Conservation (phyloP, 1,140 invertebrate genomes). For the Paraescarpia echinospica region DNA sequence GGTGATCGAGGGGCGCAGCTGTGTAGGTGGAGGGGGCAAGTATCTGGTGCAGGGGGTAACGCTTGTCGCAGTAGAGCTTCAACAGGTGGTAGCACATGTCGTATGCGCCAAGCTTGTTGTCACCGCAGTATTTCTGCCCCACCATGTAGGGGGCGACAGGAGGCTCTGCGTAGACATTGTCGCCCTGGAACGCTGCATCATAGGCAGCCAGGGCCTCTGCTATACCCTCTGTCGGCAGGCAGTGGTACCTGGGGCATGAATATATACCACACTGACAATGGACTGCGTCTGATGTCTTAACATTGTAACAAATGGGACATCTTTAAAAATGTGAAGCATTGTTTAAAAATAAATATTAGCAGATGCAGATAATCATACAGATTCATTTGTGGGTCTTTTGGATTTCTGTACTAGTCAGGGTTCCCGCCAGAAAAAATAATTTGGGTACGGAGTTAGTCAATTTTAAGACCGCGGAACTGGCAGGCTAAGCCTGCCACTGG, state of each 20-base stretch:
- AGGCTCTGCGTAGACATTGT: constrained; percentile 60
- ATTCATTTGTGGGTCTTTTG: no score
- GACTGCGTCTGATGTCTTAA: no score
- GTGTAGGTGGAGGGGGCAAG: constrained; percentile 78
- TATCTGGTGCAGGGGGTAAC: constrained; percentile 69
- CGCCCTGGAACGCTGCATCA: constrained; percentile 65
- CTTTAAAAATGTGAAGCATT: no score
- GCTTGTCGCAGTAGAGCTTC: constrained; percentile 66
- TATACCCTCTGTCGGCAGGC: constrained; percentile 68
- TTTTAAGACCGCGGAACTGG: no score
- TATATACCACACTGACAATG: not conserved
- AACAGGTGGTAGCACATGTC: constrained; percentile 85
- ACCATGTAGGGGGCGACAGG: constrained; percentile 65
- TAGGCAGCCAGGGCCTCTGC: constrained; percentile 71
- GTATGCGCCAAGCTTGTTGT: constrained; percentile 32
- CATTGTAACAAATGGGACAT: no score
- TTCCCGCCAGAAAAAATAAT: no score
- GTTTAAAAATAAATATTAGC: no score
- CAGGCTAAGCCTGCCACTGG: no score
- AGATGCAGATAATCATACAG: no score
- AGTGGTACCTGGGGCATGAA: constrained; percentile 64
- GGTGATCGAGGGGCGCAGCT: constrained; percentile 78
- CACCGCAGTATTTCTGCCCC: constrained; percentile 25
- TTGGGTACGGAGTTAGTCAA: no score
- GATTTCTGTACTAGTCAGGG: no score